Evolutionary conservation across 2,113 vertebrate species (phyloP).

Genomic region (Boleophthalmus pectinirostris): DNA sequence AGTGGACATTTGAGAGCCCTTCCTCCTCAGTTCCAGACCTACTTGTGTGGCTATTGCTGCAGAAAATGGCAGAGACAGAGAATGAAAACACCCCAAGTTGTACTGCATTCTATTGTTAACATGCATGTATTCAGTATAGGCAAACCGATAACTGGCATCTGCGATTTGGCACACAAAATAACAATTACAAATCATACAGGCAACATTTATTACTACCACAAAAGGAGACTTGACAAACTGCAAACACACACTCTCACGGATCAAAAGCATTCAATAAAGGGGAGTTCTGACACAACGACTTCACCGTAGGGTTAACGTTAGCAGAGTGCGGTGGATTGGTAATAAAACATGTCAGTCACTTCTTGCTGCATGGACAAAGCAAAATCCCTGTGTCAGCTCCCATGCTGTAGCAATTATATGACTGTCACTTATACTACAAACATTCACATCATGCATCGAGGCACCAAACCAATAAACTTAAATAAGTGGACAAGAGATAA

Average conservation of each 20-base stretch:
- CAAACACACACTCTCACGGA: constrained; percentile 46
- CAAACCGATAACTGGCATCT: constrained; percentile 36
- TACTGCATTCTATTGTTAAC: constrained; percentile 53
- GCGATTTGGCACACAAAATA: constrained; percentile 29
- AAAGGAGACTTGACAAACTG: constrained; percentile 40
- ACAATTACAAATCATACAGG: constrained; percentile 40
- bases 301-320: constrained; percentile 39
- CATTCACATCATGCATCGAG: constrained; percentile 77
- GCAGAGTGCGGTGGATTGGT: constrained; percentile 16
- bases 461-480: constrained; percentile 75
- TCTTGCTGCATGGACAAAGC: constrained; percentile 39
- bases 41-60: constrained; percentile 91
- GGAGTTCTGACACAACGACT: constrained; percentile 92
- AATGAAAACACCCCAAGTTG: constrained; percentile 69
- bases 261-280: constrained; percentile 71
- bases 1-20: constrained; percentile 94
- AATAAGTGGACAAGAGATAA: constrained; percentile 67
- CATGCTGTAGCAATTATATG: constrained; percentile 48
- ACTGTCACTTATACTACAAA: constrained; percentile 57
- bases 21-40: constrained; percentile 88
- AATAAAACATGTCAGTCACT: constrained; percentile 34
- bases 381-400: constrained; percentile 75
- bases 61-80: constrained; percentile 58
- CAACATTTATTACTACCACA: constrained; percentile 46
- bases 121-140: constrained; percentile 52